Evolutionary conservation across 2,113 vertebrate species (phyloP).

Genomic region (Oostethus manadensis): DNA sequence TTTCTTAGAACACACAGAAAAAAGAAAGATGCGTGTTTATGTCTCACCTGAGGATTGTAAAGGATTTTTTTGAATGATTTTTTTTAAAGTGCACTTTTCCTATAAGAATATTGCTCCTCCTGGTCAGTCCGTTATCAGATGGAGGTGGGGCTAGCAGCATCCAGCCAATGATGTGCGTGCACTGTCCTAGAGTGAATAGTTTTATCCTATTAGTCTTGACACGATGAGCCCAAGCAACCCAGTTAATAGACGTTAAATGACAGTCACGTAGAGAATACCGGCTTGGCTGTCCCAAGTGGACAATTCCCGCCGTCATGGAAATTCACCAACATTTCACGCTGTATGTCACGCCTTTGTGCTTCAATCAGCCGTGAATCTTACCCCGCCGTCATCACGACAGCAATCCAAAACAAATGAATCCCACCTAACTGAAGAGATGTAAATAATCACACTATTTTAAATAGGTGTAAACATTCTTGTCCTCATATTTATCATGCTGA

Average conservation of each 20-base stretch:
- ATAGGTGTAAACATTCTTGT: slow-evolving; percentile 67
- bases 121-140: slow-evolving; percentile 11
- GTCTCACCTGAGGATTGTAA: no score
- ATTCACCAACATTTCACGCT: slow-evolving; percentile 22
- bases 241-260: not conserved
- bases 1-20: no score
- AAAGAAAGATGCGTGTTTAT: no score
- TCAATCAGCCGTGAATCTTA: slow-evolving; percentile 17
- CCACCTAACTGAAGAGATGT: slow-evolving; percentile 49
- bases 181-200: not conserved
- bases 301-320: not conserved
- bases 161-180: not conserved
- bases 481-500: slow-evolving; percentile 68
- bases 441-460: slow-evolving; percentile 66
- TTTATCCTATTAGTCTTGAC: not conserved
- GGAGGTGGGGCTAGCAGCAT: slow-evolving; percentile 10
- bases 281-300: no score
- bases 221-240: slow-evolving; percentile 2
- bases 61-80: no score
- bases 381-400: slow-evolving; percentile 9
- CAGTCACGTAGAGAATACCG: no score
- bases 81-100: no score
- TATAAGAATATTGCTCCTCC: not conserved
- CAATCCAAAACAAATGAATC: slow-evolving; percentile 20
- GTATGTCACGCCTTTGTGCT: slow-evolving; percentile 26